Evolutionary conservation across 2,797 vertebrate species (phyloP), one percentile per base, ranked within the genome.

Genomic region (Gymnoscopelus braueri): DNA sequence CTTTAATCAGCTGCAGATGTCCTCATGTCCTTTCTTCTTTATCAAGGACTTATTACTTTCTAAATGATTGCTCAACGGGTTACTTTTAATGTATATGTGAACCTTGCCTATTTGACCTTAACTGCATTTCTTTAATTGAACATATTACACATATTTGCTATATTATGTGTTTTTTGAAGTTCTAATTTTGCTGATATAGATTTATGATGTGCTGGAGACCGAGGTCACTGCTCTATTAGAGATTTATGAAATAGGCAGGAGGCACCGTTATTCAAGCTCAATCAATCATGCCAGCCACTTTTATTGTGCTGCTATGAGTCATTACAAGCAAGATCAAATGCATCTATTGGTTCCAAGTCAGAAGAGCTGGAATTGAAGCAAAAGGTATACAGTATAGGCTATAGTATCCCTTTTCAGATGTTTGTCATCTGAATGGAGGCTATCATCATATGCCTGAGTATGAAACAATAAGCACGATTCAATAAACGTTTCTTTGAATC

Each of bases 241-340:
- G 92, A 93, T 94, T 93, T 94, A 94, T 94, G 92, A 91, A 92
- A 93, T 91, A 81, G 83, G 89, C 83, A 81, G 73, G 83, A 91
- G 83, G 85, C 81, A 70, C 79, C 72, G 75, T 90, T 85, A 82
- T 84, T 92, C 72, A 81, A 90, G 84, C 88, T 84, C 86, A 85
- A 83, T 93, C 87, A 87, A 91, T 93, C 93, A 92, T 81, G 80
- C 89, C 90, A 89, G 56, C 79, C 75, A 71, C 79, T 88, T 92
- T 85, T 89, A 81, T 87, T 85, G 79, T 72, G 72, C 68, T 73
- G 73, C 82, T 80, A 82, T 78, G 84, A 62, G 60, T 63, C 79
- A 78, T 87, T 87, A 78, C 68, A 81, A 84, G 82, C 81, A 80
- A 61, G 84, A 84, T 92, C 83, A 83, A 82, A 90, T 85, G 77